These are phyloP conservation scores for Chrysoperla carnea DNA, from an alignment of 1,140 invertebrate genomes.

Conservation along the genomic window DNA sequence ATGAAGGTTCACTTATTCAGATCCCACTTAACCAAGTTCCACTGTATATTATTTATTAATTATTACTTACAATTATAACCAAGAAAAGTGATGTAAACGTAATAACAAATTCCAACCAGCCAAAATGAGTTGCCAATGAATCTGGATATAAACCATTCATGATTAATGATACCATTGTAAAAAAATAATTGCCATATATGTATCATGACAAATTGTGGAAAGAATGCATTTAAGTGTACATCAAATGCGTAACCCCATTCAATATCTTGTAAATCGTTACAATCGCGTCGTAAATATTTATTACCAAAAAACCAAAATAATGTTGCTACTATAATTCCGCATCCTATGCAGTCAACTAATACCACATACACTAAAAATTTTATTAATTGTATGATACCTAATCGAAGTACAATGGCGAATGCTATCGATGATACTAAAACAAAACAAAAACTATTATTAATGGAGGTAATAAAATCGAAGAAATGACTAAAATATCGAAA, in stretches of 20 bases:
- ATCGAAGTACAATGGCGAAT: slow-evolving; percentile 65
- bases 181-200: slow-evolving; percentile 86
- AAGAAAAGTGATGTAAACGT: slow-evolving; percentile 94
- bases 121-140: slow-evolving; percentile 89
- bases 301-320: slow-evolving; percentile 83
- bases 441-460: slow-evolving; percentile 14
- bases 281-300: slow-evolving; percentile 63
- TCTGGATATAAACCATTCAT: slow-evolving; percentile 55
- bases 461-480: no score
- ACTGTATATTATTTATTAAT: no score
- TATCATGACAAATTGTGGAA: slow-evolving; percentile 83
- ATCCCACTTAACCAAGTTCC: no score
- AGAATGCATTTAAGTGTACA: slow-evolving; percentile 96
- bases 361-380: slow-evolving; percentile 84
- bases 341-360: slow-evolving; percentile 85
- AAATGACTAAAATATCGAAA: no score
- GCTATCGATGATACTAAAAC: slow-evolving; percentile 73
- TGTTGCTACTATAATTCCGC: slow-evolving; percentile 77
- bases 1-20: no score
- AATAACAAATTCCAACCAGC: slow-evolving; percentile 82
- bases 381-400: slow-evolving; percentile 60
- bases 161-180: slow-evolving; percentile 69
- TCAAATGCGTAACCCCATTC: slow-evolving; percentile 99
- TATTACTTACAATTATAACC: slow-evolving; percentile 82
- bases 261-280: slow-evolving; percentile 50